Percentiles rank a stretch among this genome's conserved stretches.
Conservation (phyloP, 2,888 invertebrate genomes). For the Neoascia interrupta region DNA sequence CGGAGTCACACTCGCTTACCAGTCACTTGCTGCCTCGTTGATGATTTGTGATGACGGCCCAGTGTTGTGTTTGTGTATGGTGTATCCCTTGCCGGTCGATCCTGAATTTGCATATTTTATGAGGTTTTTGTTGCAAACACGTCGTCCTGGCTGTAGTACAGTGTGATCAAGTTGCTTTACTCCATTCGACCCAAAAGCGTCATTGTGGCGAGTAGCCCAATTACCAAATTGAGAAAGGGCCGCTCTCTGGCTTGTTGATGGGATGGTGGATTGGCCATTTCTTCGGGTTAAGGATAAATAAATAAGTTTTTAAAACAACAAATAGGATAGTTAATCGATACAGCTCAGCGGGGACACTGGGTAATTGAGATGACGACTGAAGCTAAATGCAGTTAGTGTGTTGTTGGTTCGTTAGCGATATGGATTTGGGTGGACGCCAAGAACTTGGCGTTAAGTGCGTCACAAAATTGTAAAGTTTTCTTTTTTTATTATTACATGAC, state of each 20-base stretch:
- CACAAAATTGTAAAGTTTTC: conserved; percentile 41
- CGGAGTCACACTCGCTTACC: too few species aligned
- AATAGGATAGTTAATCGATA: conserved; percentile 51
- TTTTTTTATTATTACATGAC: too few species aligned
- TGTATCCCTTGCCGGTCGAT: conserved; percentile 9
- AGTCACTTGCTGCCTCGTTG: too few species aligned
- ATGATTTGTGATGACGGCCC: conserved; percentile 45
- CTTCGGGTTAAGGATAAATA: conserved; percentile 30
- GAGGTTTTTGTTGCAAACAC: conserved; percentile 9
- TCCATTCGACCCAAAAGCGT: conserved; percentile 18
- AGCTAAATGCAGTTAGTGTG: conserved; percentile 19
- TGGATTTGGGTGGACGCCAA: conserved; percentile 55
- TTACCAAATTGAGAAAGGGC: conserved; percentile 25
- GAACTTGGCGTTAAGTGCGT: conserved; percentile 39
- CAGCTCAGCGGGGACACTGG: conserved; percentile 23
- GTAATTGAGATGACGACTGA: conserved; percentile 36
- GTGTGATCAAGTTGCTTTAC: conserved; percentile 19
- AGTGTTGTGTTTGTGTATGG: too few species aligned
- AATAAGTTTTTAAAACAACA: conserved; percentile 27
- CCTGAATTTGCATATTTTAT: conserved; percentile 51
- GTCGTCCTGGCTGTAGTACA: conserved; percentile 3
- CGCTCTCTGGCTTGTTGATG: not conserved
- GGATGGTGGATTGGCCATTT: conserved; percentile 14
- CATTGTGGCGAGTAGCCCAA: conserved; percentile 39
- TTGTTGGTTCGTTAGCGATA: conserved; percentile 27